Base-by-base conservation (phyloP, 2,888 invertebrate species). In the Bimastos eiseni region DNA sequence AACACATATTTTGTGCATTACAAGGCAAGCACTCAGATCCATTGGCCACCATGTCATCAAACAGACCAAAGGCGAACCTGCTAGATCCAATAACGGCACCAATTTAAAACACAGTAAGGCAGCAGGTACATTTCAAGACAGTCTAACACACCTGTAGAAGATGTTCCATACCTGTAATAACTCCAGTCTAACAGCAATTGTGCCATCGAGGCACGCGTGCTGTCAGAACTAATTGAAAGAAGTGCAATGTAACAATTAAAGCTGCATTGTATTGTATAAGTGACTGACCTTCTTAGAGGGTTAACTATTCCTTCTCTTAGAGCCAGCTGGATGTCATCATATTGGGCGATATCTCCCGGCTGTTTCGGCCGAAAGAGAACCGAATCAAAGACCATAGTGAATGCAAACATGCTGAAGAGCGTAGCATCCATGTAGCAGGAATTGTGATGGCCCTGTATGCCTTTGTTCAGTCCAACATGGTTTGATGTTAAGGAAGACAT, bases 401-500 rank as follows among this genome's bases (percentile, higher is more conserved):
- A 99, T 0, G 98, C 97, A 95, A 99, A 99, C 99, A 99, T 99
- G 84, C 98, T 97, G 92, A 94, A 94, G 34, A 99, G 96, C 11
- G 99, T 99, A 0, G 99, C 98, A 95, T 99, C 99, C 93, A 99
- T 96, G 95, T 99, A 99, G 95, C 99, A 99, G 0, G 98, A 99
- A 96, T 99, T 99, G 95, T 98, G 98, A 95, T 99, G 98, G 8
- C 99, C 99, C 95, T 99, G 98, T 93, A 95, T 95, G 24, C 95
- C 95, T 90, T 93, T 93, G 91, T 94, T 93, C 92, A 90, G 83
- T 36, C 93, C 93, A 36, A 91, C 41, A 90, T 90, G 90, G 36
- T 36, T 86, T 19, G 86, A 36, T 0, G 36, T 36, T 86, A 86
- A 37, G 86, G 37, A 86, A 86, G 86, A 86, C 86, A 86, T 21